These are phyloP conservation scores for Pogonomyrmex californicus DNA, from an alignment of 1,140 invertebrate species.

Conservation along the genomic window DNA sequence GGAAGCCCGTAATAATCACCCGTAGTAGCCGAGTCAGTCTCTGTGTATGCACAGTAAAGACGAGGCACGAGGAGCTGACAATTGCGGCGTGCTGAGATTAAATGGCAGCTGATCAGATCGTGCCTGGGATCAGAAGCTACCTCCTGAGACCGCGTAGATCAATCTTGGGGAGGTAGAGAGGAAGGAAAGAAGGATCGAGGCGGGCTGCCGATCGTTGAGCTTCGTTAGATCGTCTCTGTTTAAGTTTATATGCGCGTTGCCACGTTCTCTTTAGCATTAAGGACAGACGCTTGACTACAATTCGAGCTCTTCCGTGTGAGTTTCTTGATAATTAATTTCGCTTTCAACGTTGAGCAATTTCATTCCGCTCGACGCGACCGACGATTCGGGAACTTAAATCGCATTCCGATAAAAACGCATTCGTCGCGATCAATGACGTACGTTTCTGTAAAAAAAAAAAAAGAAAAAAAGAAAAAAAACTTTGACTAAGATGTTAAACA, in stretches of 20 bases:
- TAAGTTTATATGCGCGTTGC: not conserved
- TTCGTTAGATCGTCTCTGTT: constrained; percentile 1
- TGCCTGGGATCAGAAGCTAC: constrained; percentile 42
- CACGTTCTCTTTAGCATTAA: not conserved
- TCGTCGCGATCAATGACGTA: not conserved
- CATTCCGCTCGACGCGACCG: not conserved
- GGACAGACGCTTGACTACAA: not conserved
- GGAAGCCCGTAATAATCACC: constrained; percentile 73
- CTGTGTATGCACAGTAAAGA: constrained; percentile 69
- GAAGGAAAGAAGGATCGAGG: not conserved
- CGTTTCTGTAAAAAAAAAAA: constrained; percentile 3
- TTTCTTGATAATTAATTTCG: not conserved
- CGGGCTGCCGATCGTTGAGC: not conserved
- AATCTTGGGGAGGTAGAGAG: constrained; percentile 26
- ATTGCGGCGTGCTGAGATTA: constrained; percentile 61
- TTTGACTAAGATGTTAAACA: constrained; percentile 18
- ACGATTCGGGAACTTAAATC: not conserved
- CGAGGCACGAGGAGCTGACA: constrained; percentile 60
- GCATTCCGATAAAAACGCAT: not conserved
- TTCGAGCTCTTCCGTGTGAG: not conserved
- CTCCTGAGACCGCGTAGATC: constrained; percentile 24
- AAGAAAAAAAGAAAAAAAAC: not conserved
- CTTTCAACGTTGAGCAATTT: not conserved
- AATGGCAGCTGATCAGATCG: constrained; percentile 59
- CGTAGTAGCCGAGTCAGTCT: constrained; percentile 67